Evolutionary conservation across 2,113 vertebrate species (phyloP), one percentile per base, ranked within the genome.

Genomic region (Sinosuthora webbiana): DNA sequence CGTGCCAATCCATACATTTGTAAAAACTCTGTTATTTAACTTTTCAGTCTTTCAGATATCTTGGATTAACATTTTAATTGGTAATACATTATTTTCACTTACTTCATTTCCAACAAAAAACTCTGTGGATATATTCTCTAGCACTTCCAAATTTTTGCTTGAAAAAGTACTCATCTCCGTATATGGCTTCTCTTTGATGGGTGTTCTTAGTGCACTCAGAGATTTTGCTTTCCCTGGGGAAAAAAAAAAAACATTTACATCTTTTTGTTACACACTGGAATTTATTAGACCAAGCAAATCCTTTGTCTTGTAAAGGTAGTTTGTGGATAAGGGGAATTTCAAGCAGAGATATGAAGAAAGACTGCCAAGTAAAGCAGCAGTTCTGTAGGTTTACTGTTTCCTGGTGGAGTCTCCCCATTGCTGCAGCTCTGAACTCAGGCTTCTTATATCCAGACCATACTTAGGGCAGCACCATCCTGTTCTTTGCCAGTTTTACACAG

Each of bases 81-180:
- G 13, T 82, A 78, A 70, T 74, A 39, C 12, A 5, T 21, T 80
- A 49, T 63, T 92, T 87, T 59, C 24, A 89, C 97, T 98, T 97
- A 99, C 99, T 98, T 99, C 98, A 33, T 99, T 99, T 94, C 99
- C 99, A 62, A 98, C 93, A 47, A 98, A 99, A 83, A 99, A 97
- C 59, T 95, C 97, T 2, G 98, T 99, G 87, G 98, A 98, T 96
- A 99, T 96, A 44, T 97, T 97, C 4, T 98, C 93, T 78, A 98
- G 92, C 3, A 76, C 35, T 57, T 94, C 97, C 39, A 97, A 93
- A 13, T 95, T 83, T 92, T 98, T 98, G 80, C 77, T 93, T n/a
- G 98, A 94, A 10, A 97, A 96, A 42, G 68, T 25, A 28, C 87
- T 96, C 83, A 98, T 97, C 37, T 97, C 95, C 14, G 93, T 93